Evolutionary conservation across 2,888 invertebrate genomes (phyloP), one percentile per base, ranked within the genome.

Genomic region (Muschampia plurimacula): DNA sequence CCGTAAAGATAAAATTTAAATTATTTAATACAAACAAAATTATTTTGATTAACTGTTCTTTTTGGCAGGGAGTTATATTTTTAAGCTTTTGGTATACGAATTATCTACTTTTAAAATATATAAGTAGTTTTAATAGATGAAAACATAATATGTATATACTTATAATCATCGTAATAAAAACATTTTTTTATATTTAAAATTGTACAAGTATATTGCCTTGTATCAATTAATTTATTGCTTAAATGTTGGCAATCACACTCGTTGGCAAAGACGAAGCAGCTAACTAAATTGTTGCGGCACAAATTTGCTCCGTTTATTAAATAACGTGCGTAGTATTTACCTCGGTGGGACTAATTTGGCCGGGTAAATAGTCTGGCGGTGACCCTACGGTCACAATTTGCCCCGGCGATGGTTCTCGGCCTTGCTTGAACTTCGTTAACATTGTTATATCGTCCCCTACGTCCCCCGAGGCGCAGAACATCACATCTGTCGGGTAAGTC

Each of bases 351-450:
- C 89, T 89, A 87, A 90, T 91, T 91, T 89, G 82, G 84, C 78
- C 84, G 84, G 79, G 86, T 82, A 89, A 89, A 91, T 88, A 91
- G 85, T 84, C 85, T 84, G 83, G 80, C 82, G 83, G 86, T 89
- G 88, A 90, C 89, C 90, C 86, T 88, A 89, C 86, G 89, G 87
- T 89, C 87, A 89, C 89, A 90, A 89, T 90, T 89, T 90, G 88
- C 86, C 82, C 83, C 82, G 81, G 83, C 85, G 83, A 87, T 88
- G 87, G 89, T 89, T 86, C 86, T 82, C 87, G 86, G 89, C 86
- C 88, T 87, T 88, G 87, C 86, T 86, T 89, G 87, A 91, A 91
- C 91, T 92, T 88, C 82, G 84, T 86, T 92, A 92, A 93, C 91
- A 85, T 85, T 87, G 91, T 92, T 93, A 92, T 84, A 83, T 83